Conservation (phyloP, 2,888 invertebrate species). For the Parascotia fuliginaria region DNA sequence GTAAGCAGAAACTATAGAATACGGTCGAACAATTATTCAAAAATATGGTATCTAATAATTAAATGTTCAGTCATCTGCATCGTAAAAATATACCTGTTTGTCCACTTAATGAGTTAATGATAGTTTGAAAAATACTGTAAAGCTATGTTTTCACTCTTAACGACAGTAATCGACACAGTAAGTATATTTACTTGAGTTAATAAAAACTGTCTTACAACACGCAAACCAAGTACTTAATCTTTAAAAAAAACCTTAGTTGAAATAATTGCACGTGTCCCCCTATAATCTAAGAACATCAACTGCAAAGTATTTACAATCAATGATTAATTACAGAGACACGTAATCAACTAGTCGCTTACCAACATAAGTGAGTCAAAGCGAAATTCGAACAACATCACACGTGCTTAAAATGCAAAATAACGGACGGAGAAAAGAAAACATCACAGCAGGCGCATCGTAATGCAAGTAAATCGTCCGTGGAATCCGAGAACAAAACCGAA, state of each 20-base stretch:
- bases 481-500: slow-evolving; percentile 72
- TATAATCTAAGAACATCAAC: not conserved
- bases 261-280: not conserved
- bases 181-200: not conserved
- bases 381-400: slow-evolving; percentile 26
- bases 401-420: slow-evolving; percentile 65
- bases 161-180: not conserved
- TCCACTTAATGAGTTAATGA: too few species aligned
- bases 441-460: slow-evolving; percentile 58
- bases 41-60: too few species aligned
- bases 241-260: not conserved
- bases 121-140: too few species aligned
- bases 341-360: slow-evolving; percentile 18
- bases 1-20: too few species aligned
- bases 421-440: slow-evolving; percentile 71
- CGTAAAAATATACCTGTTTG: too few species aligned
- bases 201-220: not conserved
- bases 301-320: slow-evolving; percentile 14
- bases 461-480: slow-evolving; percentile 75
- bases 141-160: not conserved
- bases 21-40: too few species aligned
- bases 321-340: slow-evolving; percentile 34
- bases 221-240: not conserved
- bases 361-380: slow-evolving; percentile 28
- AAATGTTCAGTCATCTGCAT: too few species aligned